Base-by-base conservation (phyloP, 2,888 invertebrate genomes). In the Troides helena region DNA sequence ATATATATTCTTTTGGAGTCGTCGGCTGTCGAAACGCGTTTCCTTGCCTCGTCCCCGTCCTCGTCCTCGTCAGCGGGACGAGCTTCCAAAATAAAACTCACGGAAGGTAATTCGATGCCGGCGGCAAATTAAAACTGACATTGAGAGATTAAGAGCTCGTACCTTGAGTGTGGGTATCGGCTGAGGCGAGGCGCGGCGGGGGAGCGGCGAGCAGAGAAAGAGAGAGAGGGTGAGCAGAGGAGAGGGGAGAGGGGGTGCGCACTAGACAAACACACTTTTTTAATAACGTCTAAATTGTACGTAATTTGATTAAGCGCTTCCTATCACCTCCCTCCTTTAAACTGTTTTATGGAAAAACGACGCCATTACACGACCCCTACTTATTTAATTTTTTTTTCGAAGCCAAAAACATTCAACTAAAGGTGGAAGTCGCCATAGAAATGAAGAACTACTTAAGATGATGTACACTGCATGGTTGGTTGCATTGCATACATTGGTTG, bases 91-190 rank as follows among this genome's bases (percentile, higher is more conserved):
- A 91, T 88, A 92, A 90, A 90, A 89, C 85, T 85, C 87, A 85
- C 81, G 81, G 85, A 85, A 88, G 84, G 91, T 90, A 92, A 92
- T 87, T 83, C 85, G 92, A 92, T 84, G 85, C 89, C 80, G 78
- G 83, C 80, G 81, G 83, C 86, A 92, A 92, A 92, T 92, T 91
- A 92, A 90, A 85, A 85, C 87, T 85, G 92, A 92, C 92, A 89
- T 88, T 92, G 92, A 92, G 89, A 90, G 88, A 92, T 92, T 91
- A 92, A 88, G 89, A 85, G 84, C 82, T 78, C 74, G 76, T 72
- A 80, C 81, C 83, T 84, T 79, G 83, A 83, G 83, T 85, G 82
- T 83, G 84, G 81, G 83, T 86, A 83, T 84, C 77, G 81, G 79
- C 78, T 79, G 74, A 74, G 76, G 76, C 74, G 79, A 76, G 10